A percentile compares a stretch with the other conserved stretches of the same genome.
phyloP scores from a whole-genome alignment of 2,888 invertebrate species.

The Flexamia atlantica region DNA sequence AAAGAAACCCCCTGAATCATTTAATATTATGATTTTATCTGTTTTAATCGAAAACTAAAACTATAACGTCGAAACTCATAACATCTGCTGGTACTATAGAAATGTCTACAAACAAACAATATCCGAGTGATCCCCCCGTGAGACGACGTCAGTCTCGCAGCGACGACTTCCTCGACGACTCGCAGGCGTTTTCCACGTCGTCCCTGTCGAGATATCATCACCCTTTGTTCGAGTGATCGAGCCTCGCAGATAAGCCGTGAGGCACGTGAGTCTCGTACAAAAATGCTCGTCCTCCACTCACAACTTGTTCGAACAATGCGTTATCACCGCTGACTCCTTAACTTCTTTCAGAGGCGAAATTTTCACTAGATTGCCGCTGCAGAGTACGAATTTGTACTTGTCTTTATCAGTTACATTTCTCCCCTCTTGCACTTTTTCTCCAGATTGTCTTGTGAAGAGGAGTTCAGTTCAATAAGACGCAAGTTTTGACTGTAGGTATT shows the following conservation, averaged over 20 bases:
- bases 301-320: not conserved
- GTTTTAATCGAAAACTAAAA: not conserved
- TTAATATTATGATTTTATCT: too few relatives aligned
- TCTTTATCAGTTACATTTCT: slow-evolving; percentile 27
- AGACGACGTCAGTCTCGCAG: not conserved
- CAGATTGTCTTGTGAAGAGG: too few relatives aligned
- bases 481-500: too few relatives aligned
- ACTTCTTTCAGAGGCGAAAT: slow-evolving; percentile 6
- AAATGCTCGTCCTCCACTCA: slow-evolving; percentile 22
- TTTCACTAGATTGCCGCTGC: slow-evolving; percentile 2
- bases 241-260: slow-evolving; percentile 20
- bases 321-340: slow-evolving; percentile 12
- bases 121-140: not conserved
- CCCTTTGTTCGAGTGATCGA: slow-evolving; percentile 47
- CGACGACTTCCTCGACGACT: slow-evolving; percentile 41
- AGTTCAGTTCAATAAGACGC: too few relatives aligned
- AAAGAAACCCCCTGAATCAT: too few relatives aligned
- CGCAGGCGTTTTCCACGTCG: slow-evolving; percentile 13
- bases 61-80: too few relatives aligned
- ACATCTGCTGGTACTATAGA: not conserved
- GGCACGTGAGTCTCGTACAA: slow-evolving; percentile 38
- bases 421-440: not conserved
- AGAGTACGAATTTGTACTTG: slow-evolving; percentile 32
- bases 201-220: slow-evolving; percentile 17
- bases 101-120: not conserved